Base-by-base conservation (phyloP, 2,113 vertebrate genomes). In the Oceanites oceanicus region DNA sequence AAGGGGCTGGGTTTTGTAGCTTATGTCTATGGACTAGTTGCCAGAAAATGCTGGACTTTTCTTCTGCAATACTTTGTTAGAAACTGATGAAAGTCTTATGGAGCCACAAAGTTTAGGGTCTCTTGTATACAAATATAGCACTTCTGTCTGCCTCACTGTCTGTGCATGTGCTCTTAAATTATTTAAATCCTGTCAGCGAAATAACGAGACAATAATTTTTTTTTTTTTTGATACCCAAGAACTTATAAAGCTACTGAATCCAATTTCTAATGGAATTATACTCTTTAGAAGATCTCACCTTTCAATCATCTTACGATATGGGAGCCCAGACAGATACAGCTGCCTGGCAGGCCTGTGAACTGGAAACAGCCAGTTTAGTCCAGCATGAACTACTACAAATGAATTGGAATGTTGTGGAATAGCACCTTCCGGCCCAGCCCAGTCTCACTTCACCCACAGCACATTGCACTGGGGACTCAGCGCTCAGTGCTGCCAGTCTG, bases 401-500 rank as follows among this genome's bases (percentile, higher is more conserved):
- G 17, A 26, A 65, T 15, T 59, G 65, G 38, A 38, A 7, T 27
- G 52, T 44, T 72, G 44, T 44, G 44, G 40, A 92, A 50, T 26
- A n/a, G 9, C 17, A 68, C 7, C 18, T 38, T 78, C 40, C 50
- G 77, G 27, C 19, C 66, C 84, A 84, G 38, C 38, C 17, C 29
- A 83, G 6, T 14, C 23, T 67, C 53, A 21, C 36, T 91, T 89
- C 42, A 34, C 27, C 21, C 19, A 61, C 13, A 73, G 27, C 11
- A 49, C 5, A 9, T 58, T 58, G 15, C 27, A 25, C 0, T 0
- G 36, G 56, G 40, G 21, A 73, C n/a, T 44, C 14, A 27, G 36
- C 22, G 21, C 18, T 40, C 22, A 56, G 26, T 1, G 1, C 29
- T 74, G 26, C 15, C 0, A 0, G 8, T 53, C 20, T 88, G 10